These are phyloP conservation scores for Gallinago undulata DNA, from an alignment of 2,113 vertebrate genomes.

Conservation along the genomic window DNA sequence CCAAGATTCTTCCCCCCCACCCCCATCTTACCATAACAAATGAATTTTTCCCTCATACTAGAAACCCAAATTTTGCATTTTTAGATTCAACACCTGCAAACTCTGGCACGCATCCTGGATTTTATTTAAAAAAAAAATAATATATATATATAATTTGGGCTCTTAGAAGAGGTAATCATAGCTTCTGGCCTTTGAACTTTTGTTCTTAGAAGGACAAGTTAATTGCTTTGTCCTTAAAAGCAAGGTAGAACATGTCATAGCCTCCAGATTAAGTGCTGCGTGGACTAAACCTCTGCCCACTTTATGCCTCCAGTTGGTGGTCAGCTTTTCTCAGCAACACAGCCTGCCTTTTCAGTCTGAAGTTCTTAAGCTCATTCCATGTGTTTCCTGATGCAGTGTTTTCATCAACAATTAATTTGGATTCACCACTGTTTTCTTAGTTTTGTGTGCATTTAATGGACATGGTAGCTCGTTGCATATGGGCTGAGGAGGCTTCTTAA, in stretches of 20 bases:
- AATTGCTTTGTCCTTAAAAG: not conserved
- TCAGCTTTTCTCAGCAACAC: not conserved
- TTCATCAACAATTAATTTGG: not conserved
- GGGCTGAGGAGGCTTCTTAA: not conserved
- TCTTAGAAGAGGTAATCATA: not conserved
- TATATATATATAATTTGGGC: not conserved
- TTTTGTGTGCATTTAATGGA: not conserved
- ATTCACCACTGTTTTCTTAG: not conserved
- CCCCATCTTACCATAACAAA: not conserved
- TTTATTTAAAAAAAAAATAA: not conserved
- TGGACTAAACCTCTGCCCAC: not conserved
- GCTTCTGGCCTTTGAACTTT: not conserved
- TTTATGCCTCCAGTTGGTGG: not conserved
- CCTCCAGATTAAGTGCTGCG: not conserved
- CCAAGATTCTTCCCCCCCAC: not conserved
- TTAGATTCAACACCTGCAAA: not conserved
- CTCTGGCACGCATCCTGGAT: not conserved
- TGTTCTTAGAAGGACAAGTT: not conserved
- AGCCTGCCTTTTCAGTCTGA: not conserved
- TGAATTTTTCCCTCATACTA: not conserved
- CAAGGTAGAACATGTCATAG: not conserved
- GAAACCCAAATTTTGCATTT: not conserved
- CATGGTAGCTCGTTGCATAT: not conserved
- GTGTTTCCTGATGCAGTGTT: not conserved
- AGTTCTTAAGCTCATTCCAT: not conserved